Evolutionary conservation across 2,797 vertebrate genomes (phyloP), one percentile per base, ranked within the genome.

Genomic region (Dendrocincla tyrannina): DNA sequence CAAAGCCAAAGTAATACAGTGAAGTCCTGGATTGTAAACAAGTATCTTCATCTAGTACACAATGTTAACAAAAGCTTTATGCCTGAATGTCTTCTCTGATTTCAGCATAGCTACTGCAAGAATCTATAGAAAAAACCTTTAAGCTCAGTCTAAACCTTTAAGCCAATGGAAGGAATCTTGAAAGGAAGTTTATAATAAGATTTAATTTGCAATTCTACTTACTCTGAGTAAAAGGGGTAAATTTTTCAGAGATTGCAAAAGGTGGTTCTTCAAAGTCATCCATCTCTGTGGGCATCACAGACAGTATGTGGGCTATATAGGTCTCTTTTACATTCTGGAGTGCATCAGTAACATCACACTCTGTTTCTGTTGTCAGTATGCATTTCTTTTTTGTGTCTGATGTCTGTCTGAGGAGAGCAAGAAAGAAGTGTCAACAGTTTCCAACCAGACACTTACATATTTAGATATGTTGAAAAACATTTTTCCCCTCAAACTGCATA

Each of bases 201-300:
- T 74, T 67, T 58, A 59, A 67, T 9, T 37, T 32, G 20, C 32
- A 85, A 74, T 83, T n/a, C 52, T 74, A 98, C 99, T 83, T 98
- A 99, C 99, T 99, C 64, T 99, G 98, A 67, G 33, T 23, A 76
- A 98, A 99, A 39, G 99, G 99, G 33, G 91, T 98, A 97, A 99
- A 99, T 27, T 47, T 53, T 1, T 95, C 90, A 5, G 99, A 98
- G 7, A 68, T 89, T 56, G 91, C 95, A 85, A 95, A 93, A 9
- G 97, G 98, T 42, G 96, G 96, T 64, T 99, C 99, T 4, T 80
- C 92, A 70, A 42, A 47, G 97, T 97, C 2, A 4, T 78, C 32
- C 2, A 68, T 17, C 69, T 82, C 9, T 0, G 7, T 0, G 25
- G 44, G 8, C 0, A 35, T 92, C 67, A 97, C 94, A 27, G 99